phyloP scores from a whole-genome alignment of 2,113 vertebrate species.

The Sterna hirundo region DNA sequence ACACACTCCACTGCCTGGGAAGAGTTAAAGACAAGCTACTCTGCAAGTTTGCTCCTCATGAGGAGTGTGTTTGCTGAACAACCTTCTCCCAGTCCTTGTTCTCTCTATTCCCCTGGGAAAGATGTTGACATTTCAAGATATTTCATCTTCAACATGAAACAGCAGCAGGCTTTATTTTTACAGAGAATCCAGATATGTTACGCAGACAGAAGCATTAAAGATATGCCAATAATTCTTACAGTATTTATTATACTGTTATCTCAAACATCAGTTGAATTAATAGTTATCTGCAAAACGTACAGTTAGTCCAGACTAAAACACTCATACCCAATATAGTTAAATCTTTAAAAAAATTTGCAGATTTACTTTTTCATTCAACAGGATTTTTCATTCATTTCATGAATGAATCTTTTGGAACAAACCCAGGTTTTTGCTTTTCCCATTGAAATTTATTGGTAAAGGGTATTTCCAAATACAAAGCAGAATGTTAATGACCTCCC shows the following conservation, averaged over 20 bases:
- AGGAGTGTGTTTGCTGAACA: background rate
- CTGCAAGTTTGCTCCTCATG: background rate
- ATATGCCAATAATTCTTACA: background rate
- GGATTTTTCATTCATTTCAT: background rate
- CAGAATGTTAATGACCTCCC: background rate
- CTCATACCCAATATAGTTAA: background rate
- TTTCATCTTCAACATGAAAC: background rate
- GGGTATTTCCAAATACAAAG: conserved; percentile 3
- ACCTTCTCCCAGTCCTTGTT: background rate
- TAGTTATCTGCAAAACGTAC: background rate
- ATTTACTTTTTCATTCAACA: background rate
- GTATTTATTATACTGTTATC: background rate
- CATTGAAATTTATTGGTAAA: background rate
- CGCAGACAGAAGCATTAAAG: background rate
- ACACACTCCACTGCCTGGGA: background rate
- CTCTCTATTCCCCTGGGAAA: background rate
- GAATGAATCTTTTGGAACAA: conserved; percentile 8
- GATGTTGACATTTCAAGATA: background rate
- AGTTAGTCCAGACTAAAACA: background rate
- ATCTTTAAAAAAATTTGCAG: background rate
- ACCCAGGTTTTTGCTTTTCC: background rate
- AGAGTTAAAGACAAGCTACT: background rate
- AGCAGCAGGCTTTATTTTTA: background rate
- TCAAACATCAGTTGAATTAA: background rate
- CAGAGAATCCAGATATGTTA: background rate